A percentile compares a stretch with the other conserved stretches of the same genome.
Evolutionary conservation across 2,888 invertebrate genomes (phyloP).

Genomic region (Sepioteuthis lessoniana): DNA sequence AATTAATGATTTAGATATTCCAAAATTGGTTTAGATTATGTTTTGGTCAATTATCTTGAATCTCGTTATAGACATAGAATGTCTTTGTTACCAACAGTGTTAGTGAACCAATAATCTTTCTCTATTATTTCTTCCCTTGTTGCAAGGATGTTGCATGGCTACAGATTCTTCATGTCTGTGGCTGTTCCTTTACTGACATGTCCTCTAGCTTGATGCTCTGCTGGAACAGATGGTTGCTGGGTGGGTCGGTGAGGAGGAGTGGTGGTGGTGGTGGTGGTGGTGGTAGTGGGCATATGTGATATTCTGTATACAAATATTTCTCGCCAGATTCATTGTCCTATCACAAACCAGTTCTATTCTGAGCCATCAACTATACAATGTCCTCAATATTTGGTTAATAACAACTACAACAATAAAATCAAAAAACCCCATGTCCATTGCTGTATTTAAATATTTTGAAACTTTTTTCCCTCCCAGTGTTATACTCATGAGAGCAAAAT

Average conservation of each 20-base stretch:
- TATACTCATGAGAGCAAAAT: not conserved
- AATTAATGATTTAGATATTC: not conserved
- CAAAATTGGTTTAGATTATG: not conserved
- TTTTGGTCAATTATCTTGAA: not conserved
- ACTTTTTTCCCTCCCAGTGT: not conserved
- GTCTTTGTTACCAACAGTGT: not conserved
- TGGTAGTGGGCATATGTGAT: constrained; percentile 9
- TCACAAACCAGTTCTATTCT: not conserved
- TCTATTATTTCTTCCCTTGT: not conserved
- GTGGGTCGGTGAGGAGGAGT: too few relatives aligned
- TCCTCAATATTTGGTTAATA: not conserved
- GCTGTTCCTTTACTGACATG: too few relatives aligned
- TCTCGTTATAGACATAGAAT: not conserved
- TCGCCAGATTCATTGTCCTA: not conserved
- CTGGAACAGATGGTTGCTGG: too few relatives aligned
- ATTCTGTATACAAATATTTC: not conserved
- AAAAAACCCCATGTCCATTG: not conserved
- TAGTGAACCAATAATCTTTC: not conserved
- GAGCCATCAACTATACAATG: constrained; percentile 4
- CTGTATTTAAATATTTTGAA: not conserved
- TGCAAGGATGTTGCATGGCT: not conserved
- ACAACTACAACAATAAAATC: not conserved
- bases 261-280: not conserved
- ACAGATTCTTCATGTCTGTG: too few relatives aligned
- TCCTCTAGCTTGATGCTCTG: too few relatives aligned